phyloP scores from a whole-genome alignment of 1,140 invertebrate genomes.

The Brachionus manjavacas region DNA sequence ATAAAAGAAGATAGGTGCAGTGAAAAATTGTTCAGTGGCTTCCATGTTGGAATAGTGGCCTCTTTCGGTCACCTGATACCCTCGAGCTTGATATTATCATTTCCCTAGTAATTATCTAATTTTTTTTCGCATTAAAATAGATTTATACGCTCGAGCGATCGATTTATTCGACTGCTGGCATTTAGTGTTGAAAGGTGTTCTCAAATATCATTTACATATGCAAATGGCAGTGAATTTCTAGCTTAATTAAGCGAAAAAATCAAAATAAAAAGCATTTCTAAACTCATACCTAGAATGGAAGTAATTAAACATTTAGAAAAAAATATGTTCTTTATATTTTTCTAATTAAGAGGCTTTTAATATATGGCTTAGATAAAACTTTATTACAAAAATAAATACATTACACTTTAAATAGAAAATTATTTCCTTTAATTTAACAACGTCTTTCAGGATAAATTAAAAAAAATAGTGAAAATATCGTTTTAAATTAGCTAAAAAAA shows the following conservation, averaged over 20 bases:
- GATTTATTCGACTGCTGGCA: not conserved
- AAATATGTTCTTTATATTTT: not conserved
- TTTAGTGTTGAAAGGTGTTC: not conserved
- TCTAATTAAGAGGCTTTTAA: not conserved
- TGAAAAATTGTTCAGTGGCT: slow-evolving; percentile 42
- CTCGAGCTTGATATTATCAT: slow-evolving; percentile 50
- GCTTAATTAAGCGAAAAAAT: not conserved
- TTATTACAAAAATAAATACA: not conserved
- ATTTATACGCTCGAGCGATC: not conserved
- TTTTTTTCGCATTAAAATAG: not conserved
- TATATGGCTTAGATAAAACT: not conserved
- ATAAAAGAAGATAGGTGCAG: not conserved
- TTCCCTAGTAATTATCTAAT: slow-evolving; percentile 50
- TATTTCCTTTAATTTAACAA: not conserved
- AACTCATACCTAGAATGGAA: not conserved
- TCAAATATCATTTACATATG: not conserved
- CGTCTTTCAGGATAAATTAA: not conserved
- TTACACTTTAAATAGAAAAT: not conserved
- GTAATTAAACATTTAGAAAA: not conserved
- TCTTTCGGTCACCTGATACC: slow-evolving; percentile 59
- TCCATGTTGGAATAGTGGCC: slow-evolving; percentile 57
- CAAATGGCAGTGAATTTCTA: not conserved
- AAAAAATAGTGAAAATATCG: not conserved
- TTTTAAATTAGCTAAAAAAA: not conserved
- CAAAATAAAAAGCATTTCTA: not conserved